A percentile compares a stretch with the other conserved stretches of the same genome.
Conservation (phyloP, 1,140 invertebrate species). For the Neodiprion pinetum region DNA sequence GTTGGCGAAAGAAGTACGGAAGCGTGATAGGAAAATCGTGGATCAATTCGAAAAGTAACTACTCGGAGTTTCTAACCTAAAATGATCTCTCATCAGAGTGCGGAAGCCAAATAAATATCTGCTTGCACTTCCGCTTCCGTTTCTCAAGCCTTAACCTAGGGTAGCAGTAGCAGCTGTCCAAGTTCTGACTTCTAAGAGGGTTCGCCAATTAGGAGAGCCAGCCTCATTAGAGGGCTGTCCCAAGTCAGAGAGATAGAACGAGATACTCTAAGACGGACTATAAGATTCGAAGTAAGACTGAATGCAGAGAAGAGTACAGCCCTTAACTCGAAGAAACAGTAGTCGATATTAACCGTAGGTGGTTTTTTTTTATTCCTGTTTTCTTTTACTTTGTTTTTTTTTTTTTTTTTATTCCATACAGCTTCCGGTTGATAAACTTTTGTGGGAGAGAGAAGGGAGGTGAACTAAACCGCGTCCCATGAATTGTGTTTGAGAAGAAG, state of each 20-base stretch:
- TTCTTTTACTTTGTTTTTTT: too few species aligned
- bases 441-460: too few species aligned
- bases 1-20: too few species aligned
- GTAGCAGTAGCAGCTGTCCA: neutral
- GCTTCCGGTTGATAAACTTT: too few species aligned
- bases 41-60: neutral
- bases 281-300: neutral
- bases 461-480: too few species aligned
- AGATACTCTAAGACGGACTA: neutral
- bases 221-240: constrained; percentile 1
- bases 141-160: neutral
- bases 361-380: too few species aligned
- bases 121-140: constrained; percentile 6
- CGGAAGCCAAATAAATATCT: neutral
- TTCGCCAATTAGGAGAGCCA: constrained; percentile 2
- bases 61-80: neutral
- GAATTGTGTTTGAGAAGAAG: too few species aligned
- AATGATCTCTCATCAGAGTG: neutral
- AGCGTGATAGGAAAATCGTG: too few species aligned
- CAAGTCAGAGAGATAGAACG: neutral
- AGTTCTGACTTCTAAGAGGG: constrained; percentile 3
- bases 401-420: too few species aligned
- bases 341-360: too few species aligned
- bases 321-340: too few species aligned
- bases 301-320: too few species aligned